These are phyloP conservation scores for Podarcis lilfordi DNA, from an alignment of 2,797 vertebrate genomes.

Conservation along the genomic window DNA sequence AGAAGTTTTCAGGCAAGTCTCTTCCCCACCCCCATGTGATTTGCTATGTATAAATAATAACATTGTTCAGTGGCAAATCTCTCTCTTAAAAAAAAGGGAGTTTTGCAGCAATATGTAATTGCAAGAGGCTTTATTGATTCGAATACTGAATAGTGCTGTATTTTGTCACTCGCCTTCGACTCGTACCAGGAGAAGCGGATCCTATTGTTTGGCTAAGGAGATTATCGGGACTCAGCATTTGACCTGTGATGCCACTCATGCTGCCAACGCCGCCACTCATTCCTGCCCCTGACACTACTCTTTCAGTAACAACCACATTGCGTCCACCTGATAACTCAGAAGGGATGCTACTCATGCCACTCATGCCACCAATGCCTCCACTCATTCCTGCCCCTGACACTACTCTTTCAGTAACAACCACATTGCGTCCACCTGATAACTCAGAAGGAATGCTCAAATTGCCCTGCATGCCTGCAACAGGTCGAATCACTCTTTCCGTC, in stretches of 20 bases:
- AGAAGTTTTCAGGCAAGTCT: constrained; percentile 10
- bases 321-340: constrained; percentile 61
- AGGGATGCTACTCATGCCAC: constrained; percentile 12
- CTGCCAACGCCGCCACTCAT: constrained; percentile 42
- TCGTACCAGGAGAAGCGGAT: constrained; percentile 71
- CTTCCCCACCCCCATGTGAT: constrained; percentile 40
- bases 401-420: constrained; percentile 70
- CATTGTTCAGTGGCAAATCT: constrained; percentile 44
- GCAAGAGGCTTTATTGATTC: constrained; percentile 68
- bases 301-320: constrained; percentile 68
- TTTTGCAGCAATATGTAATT: constrained; percentile 17
- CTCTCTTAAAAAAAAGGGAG: not conserved
- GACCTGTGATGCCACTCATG: constrained; percentile 20
- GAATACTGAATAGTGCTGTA: constrained; percentile 81
- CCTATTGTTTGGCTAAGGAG: constrained; percentile 74
- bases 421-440: constrained; percentile 53
- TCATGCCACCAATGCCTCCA: not conserved
- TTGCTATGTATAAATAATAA: constrained; percentile 66
- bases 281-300: constrained; percentile 70
- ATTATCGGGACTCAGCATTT: constrained; percentile 70
- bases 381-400: constrained; percentile 71
- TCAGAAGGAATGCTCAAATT: constrained; percentile 69
- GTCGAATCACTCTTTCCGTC: constrained; percentile 78
- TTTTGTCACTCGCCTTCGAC: constrained; percentile 77
- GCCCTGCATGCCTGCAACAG: constrained; percentile 64